Evolutionary conservation across 2,113 vertebrate genomes (phyloP), one percentile per base, ranked within the genome.

Genomic region (Oenanthe oenanthe): DNA sequence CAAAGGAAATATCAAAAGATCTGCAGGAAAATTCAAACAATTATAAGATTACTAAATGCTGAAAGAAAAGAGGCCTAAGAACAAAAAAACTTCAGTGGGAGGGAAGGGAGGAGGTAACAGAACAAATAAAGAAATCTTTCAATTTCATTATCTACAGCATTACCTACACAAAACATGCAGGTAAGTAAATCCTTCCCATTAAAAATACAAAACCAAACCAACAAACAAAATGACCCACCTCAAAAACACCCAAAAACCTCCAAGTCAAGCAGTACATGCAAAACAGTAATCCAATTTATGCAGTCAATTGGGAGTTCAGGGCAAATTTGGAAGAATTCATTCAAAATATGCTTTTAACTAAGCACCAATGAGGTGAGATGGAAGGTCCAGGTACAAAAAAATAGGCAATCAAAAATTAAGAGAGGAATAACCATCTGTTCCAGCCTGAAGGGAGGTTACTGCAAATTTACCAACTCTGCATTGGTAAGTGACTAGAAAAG

Each of bases 31-130:
- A 85, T 60, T 60, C 28, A 78, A 79, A 61, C 28, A 76, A 10
- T 6, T 67, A 17, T 29, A 25, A 71, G 11, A 31, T 54, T 57
- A 57, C 34, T 50, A 70, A 29, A 54, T 19, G 9, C 13, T 86
- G 57, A 63, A 75, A 82, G 24, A 38, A 84, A 57, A 76, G 18
- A 88, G 7, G 6, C 3, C 53, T 31, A 56, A 38, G 40, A 78
- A 91, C 12, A 68, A 12, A 32, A 78, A 78, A 50, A 29, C 4
- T 47, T 79, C 3, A 2, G 1, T 47, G n/a, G 20, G 17, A 50
- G 42, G 8, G 15, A 7, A 54, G 38, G 8, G 15, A 7, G 13
- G 3, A 38, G 2, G 8, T 28, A 1, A 4, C 0, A 85, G 36
- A 63, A 81, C 13, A 67, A 81, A 51, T 38, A 29, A 65, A 70